These are phyloP conservation scores for Tridacna gigas DNA, from an alignment of 2,888 invertebrate genomes.

Conservation along the genomic window DNA sequence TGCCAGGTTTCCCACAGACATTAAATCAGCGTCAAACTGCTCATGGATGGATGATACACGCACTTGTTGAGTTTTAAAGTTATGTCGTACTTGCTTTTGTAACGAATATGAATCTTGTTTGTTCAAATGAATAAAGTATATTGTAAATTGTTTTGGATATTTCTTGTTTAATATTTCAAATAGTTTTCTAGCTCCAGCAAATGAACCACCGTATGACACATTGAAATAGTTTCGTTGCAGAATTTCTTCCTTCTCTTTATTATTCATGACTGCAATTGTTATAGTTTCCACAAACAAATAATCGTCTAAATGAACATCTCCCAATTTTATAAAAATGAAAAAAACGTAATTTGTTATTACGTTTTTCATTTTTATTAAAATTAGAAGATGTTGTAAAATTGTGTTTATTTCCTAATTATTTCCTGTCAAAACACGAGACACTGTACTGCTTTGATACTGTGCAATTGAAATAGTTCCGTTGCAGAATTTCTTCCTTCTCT, in stretches of 20 bases:
- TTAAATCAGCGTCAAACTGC: conserved; percentile 28
- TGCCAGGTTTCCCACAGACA: conserved; percentile 24
- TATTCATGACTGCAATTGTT: neutral
- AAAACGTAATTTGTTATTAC: too few relatives aligned
- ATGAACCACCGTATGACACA: conserved; percentile 18
- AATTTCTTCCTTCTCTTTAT: conserved; percentile 3
- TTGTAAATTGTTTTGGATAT: conserved; percentile 16
- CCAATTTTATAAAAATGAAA: too few relatives aligned
- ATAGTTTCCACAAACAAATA: neutral
- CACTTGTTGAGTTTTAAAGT: conserved; percentile 19
- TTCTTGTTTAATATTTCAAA: conserved; percentile 24
- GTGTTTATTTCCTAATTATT: too few relatives aligned
- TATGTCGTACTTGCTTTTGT: conserved; percentile 29
- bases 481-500: too few relatives aligned
- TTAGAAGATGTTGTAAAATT: too few relatives aligned
- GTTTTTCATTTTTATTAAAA: neutral
- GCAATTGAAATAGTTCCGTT: too few relatives aligned
- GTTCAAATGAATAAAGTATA: conserved; percentile 20
- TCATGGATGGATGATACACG: conserved; percentile 12
- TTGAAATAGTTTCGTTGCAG: neutral
- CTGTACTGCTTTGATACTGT: too few relatives aligned
- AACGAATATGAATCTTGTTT: conserved; percentile 32
- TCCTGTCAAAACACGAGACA: too few relatives aligned
- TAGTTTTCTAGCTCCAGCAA: conserved; percentile 15
- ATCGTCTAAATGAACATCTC: neutral